These are phyloP conservation scores for Epizoanthus rinbou DNA, from an alignment of 92 coral and sea anemone species.

Conservation along the genomic window DNA sequence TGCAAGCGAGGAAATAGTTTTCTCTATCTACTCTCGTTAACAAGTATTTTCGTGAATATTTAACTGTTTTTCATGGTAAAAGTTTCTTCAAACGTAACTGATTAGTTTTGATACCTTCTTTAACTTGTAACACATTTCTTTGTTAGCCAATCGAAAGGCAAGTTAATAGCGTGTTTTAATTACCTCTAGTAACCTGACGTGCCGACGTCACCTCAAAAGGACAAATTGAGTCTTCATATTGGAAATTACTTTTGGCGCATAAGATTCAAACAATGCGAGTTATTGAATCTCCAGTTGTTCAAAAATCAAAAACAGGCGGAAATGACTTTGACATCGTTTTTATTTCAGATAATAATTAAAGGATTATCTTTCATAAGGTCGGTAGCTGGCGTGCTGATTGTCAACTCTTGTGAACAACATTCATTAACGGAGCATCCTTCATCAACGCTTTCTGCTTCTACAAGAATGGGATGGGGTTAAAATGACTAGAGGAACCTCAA, in stretches of 20 bases:
- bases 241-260: slow-evolving; percentile 19
- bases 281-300: slow-evolving; percentile 25
- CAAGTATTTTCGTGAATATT: neutral
- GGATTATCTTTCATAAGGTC: neutral
- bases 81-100: neutral
- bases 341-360: neutral
- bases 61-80: neutral
- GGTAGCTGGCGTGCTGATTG: neutral
- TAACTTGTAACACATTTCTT: slow-evolving; percentile 4
- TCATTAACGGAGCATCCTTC: neutral
- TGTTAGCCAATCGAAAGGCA: slow-evolving; percentile 11
- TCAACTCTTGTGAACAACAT: slow-evolving; percentile 15
- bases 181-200: neutral
- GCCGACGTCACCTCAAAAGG: neutral
- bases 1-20: neutral
- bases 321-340: slow-evolving; percentile 10
- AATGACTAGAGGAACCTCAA: too few relatives aligned
- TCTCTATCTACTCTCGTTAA: neutral
- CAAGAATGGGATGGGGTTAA: too few relatives aligned
- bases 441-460: too few relatives aligned
- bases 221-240: slow-evolving; percentile 21
- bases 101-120: neutral
- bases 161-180: neutral
- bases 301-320: slow-evolving; percentile 22
- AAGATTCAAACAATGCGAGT: slow-evolving; percentile 1